Evolutionary conservation across 1,140 invertebrate genomes (phyloP).

Genomic region (Popillia japonica): DNA sequence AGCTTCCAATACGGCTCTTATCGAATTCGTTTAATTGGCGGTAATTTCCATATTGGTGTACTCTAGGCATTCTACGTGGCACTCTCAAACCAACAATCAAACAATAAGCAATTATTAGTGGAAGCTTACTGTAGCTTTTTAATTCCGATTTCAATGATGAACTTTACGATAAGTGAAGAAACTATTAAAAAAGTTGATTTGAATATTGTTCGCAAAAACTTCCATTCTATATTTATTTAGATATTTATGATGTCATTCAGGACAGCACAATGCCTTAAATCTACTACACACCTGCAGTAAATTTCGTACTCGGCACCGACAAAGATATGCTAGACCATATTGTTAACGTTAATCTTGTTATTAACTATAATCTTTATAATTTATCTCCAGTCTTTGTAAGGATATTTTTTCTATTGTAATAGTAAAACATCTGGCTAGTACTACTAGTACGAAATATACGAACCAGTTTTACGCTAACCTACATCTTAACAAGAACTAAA

Average conservation of each 20-base stretch:
- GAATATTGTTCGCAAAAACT: not conserved
- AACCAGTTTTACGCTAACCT: not conserved
- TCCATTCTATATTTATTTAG: not conserved
- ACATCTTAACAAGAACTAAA: slow-evolving; percentile 1
- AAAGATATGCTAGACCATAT: not conserved
- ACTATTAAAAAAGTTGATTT: no score
- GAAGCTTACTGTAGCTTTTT: not conserved
- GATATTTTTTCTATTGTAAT: not conserved
- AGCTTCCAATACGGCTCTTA: no score
- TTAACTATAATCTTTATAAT: not conserved
- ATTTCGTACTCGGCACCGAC: not conserved
- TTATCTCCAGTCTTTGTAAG: not conserved
- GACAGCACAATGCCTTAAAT: not conserved
- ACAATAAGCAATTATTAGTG: no score
- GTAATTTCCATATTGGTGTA: no score
- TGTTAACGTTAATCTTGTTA: not conserved
- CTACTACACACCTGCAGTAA: not conserved
- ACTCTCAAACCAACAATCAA: no score
- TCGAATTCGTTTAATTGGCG: no score
- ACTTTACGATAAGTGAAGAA: no score
- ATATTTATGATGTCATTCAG: not conserved
- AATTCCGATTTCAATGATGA: not conserved
- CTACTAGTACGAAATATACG: not conserved
- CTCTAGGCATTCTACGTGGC: no score
- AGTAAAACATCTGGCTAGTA: not conserved